phyloP scores from a whole-genome alignment of 2,888 invertebrate species.

The Plebejus melissa region DNA sequence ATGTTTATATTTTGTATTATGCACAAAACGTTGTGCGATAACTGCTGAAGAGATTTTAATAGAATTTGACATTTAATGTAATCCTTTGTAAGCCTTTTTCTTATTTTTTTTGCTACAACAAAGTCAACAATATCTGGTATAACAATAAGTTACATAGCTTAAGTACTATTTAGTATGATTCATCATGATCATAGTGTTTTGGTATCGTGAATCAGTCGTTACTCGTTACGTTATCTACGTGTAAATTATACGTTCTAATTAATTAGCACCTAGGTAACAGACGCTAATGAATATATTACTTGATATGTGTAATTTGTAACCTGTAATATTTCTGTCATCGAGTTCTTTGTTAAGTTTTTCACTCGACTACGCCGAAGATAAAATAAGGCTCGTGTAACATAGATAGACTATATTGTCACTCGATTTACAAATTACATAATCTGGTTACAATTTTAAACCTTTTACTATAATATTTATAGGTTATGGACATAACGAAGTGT shows the following conservation, averaged over 20 bases:
- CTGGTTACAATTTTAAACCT: no score
- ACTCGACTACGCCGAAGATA: no score
- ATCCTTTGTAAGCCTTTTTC: no score
- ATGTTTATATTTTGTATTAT: no score
- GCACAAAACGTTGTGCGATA: no score
- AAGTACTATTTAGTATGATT: neutral
- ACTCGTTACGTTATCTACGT: conserved; percentile 5
- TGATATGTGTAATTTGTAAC: conserved; percentile 5
- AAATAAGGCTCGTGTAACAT: neutral
- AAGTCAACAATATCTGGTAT: no score
- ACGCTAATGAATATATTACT: conserved; percentile 16
- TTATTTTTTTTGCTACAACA: no score
- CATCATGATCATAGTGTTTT: neutral
- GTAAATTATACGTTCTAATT: conserved; percentile 15
- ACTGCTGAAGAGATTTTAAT: no score
- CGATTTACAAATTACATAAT: no score
- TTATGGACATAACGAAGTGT: no score
- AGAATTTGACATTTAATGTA: no score
- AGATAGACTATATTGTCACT: neutral
- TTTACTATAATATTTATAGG: no score
- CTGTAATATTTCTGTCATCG: conserved; percentile 13
- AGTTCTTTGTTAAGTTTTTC: conserved; percentile 11
- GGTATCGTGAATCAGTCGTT: conserved; percentile 8
- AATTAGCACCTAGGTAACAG: conserved; percentile 14
- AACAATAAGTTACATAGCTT: neutral